Evolutionary conservation across 2,113 vertebrate species (phyloP), one percentile per base, ranked within the genome.

Genomic region (Bos indicus): DNA sequence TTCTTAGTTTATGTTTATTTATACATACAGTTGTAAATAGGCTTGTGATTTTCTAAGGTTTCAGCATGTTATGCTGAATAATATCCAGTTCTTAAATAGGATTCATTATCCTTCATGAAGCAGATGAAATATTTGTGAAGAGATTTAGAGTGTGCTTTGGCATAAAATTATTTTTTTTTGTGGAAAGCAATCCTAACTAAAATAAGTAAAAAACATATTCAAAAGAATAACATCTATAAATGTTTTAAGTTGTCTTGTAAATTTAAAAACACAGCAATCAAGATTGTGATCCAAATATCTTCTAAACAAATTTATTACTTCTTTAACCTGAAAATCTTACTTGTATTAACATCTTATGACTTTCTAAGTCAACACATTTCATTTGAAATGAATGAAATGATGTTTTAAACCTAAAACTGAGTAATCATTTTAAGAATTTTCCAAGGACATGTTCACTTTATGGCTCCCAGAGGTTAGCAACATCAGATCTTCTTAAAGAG

Each of bases 341-440:
- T 57, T 46, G 59, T 21, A 56, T 64, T 93, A 88, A 78, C 43
- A 90, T 87, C 56, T 48, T 60, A 83, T 52, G 40, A 23, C 21
- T 95, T 80, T 88, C 80, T 83, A 83, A 83, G 86, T 80, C 25
- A 91, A 98, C 54, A 71, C 7, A 78, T 48, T 74, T 96, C 36
- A 97, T 74, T 93, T 93, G 59, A 54, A 84, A 88, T 88, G 33
- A 62, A 28, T 67, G 60, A 90, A 84, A 83, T 88, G 36, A 94
- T 60, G 3, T 71, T 87, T 82, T 80, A 94, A 74, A 95, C 59
- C 12, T 84, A 74, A 95, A 93, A 82, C 2, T n/a, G 6, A 82
- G 81, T 36, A 62, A 80, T 88, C 36, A 46, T 64, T 83, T 95
- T 59, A 82, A 90, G 87, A 36, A 83, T 94, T 17, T 52, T 33